Conservation (phyloP, 1,140 invertebrate genomes). For the Macrostomum lignano region DNA sequence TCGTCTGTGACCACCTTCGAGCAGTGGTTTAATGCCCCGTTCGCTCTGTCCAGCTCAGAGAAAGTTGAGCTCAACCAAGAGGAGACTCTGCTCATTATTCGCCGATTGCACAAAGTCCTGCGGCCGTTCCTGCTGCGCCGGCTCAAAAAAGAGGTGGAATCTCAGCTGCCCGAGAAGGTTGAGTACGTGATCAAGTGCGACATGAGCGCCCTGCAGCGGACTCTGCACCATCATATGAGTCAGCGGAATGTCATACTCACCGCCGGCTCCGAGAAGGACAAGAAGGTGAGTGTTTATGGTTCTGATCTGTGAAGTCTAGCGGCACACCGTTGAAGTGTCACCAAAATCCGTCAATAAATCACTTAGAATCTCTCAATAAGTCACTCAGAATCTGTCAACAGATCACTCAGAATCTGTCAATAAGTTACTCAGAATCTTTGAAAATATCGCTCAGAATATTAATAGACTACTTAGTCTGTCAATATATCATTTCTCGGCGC, state of each 20-base stretch:
- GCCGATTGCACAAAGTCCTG: conserved; percentile 87
- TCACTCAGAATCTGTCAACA: no score
- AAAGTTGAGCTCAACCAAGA: conserved; percentile 87
- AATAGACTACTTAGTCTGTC: no score
- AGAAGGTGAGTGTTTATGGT: conserved; percentile 31
- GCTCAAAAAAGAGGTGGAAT: conserved; percentile 92
- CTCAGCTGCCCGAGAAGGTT: conserved; percentile 74
- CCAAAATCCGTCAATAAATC: no score
- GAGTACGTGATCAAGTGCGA: conserved; percentile 97
- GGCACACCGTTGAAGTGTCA: no score
- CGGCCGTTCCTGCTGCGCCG: conserved; percentile 75
- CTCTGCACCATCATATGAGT: conserved; percentile 84
- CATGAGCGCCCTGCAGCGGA: conserved; percentile 74
- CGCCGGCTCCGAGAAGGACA: conserved; percentile 72
- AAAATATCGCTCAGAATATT: no score
- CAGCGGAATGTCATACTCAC: conserved; percentile 68
- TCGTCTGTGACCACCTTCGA: conserved; percentile 91
- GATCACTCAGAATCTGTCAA: no score
- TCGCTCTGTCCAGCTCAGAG: conserved; percentile 89
- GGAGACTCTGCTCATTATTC: conserved; percentile 94
- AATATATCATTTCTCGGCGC: no score
- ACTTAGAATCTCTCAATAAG: no score
- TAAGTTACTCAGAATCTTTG: no score
- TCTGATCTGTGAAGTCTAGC: no score
- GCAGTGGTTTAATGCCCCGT: conserved; percentile 97